Evolutionary conservation across 2,888 invertebrate genomes (phyloP).

Genomic region (Drosophila atripex): DNA sequence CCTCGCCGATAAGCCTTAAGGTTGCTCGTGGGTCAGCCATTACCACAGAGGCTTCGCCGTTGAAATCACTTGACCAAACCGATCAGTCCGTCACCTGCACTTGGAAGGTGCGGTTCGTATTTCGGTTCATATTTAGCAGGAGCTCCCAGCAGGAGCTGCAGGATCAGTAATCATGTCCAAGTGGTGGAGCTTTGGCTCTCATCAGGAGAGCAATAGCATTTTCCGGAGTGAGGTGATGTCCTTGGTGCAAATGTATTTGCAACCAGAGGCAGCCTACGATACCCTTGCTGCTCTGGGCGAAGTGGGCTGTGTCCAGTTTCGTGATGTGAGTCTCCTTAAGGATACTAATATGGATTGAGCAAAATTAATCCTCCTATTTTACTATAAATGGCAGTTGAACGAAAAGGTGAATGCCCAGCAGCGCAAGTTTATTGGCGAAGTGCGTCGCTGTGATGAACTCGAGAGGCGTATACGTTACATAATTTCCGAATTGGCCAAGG

Average conservation of each 20-base stretch:
- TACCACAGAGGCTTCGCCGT: constrained; percentile 35
- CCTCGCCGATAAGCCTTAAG: constrained; percentile 56
- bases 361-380: not conserved
- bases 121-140: constrained; percentile 13
- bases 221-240: constrained; percentile 96
- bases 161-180: constrained; percentile 25
- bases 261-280: constrained; percentile 96
- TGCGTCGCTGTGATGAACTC: constrained; percentile 93
- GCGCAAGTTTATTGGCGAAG: constrained; percentile 92
- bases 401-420: constrained; percentile 91
- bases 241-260: constrained; percentile 96
- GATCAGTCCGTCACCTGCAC: constrained; percentile 62
- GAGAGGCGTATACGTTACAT: constrained; percentile 91
- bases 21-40: constrained; percentile 41
- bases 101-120: constrained; percentile 40
- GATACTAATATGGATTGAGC: not conserved
- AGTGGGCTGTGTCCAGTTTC: constrained; percentile 95
- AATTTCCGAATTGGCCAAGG: constrained; percentile 90
- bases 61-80: constrained; percentile 65
- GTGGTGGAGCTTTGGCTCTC: constrained; percentile 52
- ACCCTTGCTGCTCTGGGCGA: constrained; percentile 97
- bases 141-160: not conserved
- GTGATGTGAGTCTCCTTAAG: constrained; percentile 90
- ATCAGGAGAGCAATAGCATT: constrained; percentile 86
- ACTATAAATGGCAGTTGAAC: constrained; percentile 87